Conservation (phyloP, 2,888 invertebrate species). For the Leistus spinibarbis region DNA sequence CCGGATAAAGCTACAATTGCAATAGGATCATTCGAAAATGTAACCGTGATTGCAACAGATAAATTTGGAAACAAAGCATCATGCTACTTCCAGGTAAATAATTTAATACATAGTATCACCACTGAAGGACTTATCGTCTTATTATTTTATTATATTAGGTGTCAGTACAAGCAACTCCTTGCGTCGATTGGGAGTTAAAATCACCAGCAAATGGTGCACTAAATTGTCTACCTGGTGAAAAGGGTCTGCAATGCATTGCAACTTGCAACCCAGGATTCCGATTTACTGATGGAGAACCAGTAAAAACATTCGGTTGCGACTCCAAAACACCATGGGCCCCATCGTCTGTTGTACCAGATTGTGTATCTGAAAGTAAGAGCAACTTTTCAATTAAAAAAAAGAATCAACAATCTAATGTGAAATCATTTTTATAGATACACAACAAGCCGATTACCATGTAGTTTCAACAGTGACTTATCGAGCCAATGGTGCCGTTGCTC, state of each 20-base stretch:
- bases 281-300: slow-evolving; percentile 88
- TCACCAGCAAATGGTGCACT: slow-evolving; percentile 88
- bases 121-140: neutral
- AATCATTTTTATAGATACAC: slow-evolving; percentile 68
- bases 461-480: slow-evolving; percentile 85
- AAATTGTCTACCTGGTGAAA: slow-evolving; percentile 83
- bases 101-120: slow-evolving; percentile 4
- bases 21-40: slow-evolving; percentile 88
- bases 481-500: slow-evolving; percentile 88
- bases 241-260: slow-evolving; percentile 85
- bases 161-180: slow-evolving; percentile 90
- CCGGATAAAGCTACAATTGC: slow-evolving; percentile 85
- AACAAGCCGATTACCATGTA: slow-evolving; percentile 93
- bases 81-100: slow-evolving; percentile 84
- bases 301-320: slow-evolving; percentile 86
- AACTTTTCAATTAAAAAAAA: neutral
- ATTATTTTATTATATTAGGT: slow-evolving; percentile 59
- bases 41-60: slow-evolving; percentile 87
- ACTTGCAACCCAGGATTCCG: slow-evolving; percentile 87
- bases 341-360: slow-evolving; percentile 89
- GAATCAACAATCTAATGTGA: neutral
- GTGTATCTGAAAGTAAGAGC: slow-evolving; percentile 84
- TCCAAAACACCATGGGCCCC: slow-evolving; percentile 84
- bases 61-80: slow-evolving; percentile 85
- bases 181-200: slow-evolving; percentile 92